Conservation (phyloP, 2,888 invertebrate species). For the Eurytoma adleriae region DNA sequence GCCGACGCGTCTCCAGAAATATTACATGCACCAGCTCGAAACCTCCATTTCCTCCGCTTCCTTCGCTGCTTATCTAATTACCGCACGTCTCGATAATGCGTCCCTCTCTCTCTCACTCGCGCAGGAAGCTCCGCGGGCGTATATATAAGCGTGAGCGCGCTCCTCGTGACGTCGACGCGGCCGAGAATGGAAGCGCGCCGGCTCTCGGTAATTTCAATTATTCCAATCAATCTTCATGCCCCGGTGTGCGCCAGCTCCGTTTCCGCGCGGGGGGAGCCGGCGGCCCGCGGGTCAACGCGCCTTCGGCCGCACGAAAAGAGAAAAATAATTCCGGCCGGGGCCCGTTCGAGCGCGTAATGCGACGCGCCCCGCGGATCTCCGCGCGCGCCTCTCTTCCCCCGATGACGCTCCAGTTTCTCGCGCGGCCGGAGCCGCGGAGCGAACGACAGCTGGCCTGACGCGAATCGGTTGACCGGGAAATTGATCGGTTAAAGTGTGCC, state of each 20-base stretch:
- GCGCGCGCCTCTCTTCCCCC: not conserved
- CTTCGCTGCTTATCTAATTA: slow-evolving; percentile 51
- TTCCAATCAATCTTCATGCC: slow-evolving; percentile 59
- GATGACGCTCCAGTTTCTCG: too few relatives aligned
- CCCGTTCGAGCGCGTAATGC: slow-evolving; percentile 33
- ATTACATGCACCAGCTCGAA: not conserved
- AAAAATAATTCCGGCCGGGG: not conserved
- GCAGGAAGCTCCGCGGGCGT: slow-evolving; percentile 22
- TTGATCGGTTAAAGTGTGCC: too few relatives aligned
- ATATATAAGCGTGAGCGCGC: not conserved
- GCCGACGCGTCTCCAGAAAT: not conserved
- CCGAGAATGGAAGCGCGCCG: slow-evolving; percentile 53
- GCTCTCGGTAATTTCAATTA: slow-evolving; percentile 58
- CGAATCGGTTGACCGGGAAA: too few relatives aligned
- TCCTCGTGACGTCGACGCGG: not conserved
- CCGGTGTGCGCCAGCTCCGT: slow-evolving; percentile 6
- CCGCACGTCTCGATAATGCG: slow-evolving; percentile 42
- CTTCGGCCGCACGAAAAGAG: not conserved
- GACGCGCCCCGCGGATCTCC: not conserved
- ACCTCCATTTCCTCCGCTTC: slow-evolving; percentile 44
- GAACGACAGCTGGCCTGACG: too few relatives aligned
- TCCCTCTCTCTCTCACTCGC: not conserved
- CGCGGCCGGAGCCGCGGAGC: too few relatives aligned
- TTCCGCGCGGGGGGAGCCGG: not conserved
- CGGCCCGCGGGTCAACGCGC: slow-evolving; percentile 20